Evolutionary conservation across 2,113 vertebrate species (phyloP), one percentile per base, ranked within the genome.

Genomic region (Sialia sialis): DNA sequence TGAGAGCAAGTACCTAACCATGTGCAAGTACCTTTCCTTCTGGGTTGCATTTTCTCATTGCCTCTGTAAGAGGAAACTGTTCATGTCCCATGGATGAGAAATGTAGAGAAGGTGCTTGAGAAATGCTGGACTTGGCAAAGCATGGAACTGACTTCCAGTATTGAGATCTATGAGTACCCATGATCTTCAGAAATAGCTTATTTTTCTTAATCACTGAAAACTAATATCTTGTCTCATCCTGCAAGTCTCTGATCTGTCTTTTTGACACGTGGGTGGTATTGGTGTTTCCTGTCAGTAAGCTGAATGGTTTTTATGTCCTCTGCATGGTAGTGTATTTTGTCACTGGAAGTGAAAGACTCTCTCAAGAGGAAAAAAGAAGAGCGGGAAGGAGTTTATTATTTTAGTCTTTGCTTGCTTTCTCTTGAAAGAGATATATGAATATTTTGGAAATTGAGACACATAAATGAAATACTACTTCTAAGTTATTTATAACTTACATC

Each of bases 201-300:
- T 92, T 95, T 87, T 91, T 94, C 69, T 85, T 95, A 85, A 91
- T 95, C 46, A 67, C 43, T 76, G 75, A 34, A 84, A 91, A 66
- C 74, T 30, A 91, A 67, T 94, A 66, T 44, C 32, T 67, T 87
- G 84, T 78, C 70, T 89, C 32, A 30, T 80, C 21, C 44, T 87
- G 34, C 16, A 38, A 78, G 56, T 75, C 27, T 89, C 69, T 93
- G 55, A 46, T 94, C 72, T 77, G 62, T 91, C 89, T 90, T 82
- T 91, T 54, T 97, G 93, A 86, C 25, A 14, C 0, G 13, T 55
- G 44, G 73, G 55, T 75, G 38, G 15, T 77, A 44, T 74, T 3
- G 2, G 43, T 78, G 59, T 94, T 83, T 75, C 59, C 39, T 92
- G 76, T 32, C 55, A 74, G 32, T 69, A 83, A 77, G 19, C 2